Evolutionary conservation across 2,888 invertebrate genomes (phyloP).

Genomic region (Myopa tessellatipennis): DNA sequence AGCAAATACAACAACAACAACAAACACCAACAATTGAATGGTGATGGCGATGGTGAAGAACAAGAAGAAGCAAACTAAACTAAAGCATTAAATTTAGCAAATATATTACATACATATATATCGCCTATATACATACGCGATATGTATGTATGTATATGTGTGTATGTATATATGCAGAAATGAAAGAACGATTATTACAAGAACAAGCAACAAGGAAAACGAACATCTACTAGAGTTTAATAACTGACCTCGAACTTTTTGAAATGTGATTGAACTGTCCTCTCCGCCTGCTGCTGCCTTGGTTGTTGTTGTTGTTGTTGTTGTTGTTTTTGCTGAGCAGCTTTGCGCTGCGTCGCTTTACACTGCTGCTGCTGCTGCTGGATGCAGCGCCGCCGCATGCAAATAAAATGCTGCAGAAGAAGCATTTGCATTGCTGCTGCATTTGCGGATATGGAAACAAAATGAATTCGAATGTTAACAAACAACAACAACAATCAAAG

Average conservation of each 20-base stretch:
- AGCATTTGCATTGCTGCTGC: background rate
- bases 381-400: constrained; percentile 20
- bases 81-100: constrained; percentile 6
- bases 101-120: background rate
- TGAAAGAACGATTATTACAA: constrained; percentile 17
- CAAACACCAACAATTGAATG: background rate
- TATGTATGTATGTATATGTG: background rate
- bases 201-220: background rate
- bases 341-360: background rate
- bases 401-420: constrained; percentile 15
- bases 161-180: background rate
- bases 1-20: background rate
- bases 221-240: constrained; percentile 22
- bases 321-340: background rate
- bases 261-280: constrained; percentile 42
- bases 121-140: too few relatives aligned
- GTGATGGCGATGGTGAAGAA: background rate
- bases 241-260: constrained; percentile 44
- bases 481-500: constrained; percentile 3
- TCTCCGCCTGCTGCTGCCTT: constrained; percentile 7
- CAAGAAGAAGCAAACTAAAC: background rate
- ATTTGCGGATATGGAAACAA: constrained; percentile 26
- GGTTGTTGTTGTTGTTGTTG: background rate
- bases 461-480: constrained; percentile 16
- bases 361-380: constrained; percentile 5